A percentile compares a stretch with the other conserved stretches of the same genome.
These are phyloP conservation scores for Eupristina koningsbergeri DNA, from an alignment of 1,140 invertebrate species.

Conservation along the genomic window DNA sequence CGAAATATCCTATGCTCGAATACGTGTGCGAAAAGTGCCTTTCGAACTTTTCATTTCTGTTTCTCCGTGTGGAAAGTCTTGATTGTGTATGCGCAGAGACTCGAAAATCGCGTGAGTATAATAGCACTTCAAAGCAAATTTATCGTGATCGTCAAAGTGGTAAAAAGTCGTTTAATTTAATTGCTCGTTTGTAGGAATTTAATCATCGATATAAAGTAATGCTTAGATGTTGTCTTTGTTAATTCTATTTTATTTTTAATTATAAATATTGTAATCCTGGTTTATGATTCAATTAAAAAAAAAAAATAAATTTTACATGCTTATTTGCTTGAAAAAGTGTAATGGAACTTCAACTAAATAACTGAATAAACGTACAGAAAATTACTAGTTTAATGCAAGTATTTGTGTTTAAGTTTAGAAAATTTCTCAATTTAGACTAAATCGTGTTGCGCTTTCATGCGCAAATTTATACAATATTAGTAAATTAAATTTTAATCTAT, in stretches of 20 bases:
- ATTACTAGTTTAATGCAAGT: too few relatives aligned
- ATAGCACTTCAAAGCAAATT: not conserved
- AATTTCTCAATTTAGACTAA: too few relatives aligned
- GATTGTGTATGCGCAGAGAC: not conserved
- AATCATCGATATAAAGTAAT: not conserved
- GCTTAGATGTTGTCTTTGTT: not conserved
- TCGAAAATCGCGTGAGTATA: slow-evolving; percentile 3
- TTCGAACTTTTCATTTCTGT: slow-evolving; percentile 3
- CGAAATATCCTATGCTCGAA: not conserved
- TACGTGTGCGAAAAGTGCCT: not conserved
- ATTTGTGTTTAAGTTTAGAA: too few relatives aligned
- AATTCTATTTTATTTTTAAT: not conserved
- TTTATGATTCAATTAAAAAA: not conserved
- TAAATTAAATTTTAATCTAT: too few relatives aligned
- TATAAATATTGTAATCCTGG: not conserved
- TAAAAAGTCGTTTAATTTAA: slow-evolving; percentile 10
- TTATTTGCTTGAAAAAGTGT: too few relatives aligned
- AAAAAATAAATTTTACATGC: not conserved
- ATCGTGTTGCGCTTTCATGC: too few relatives aligned
- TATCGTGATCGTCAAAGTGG: not conserved
- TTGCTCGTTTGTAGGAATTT: not conserved
- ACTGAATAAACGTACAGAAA: too few relatives aligned
- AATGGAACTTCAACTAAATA: too few relatives aligned
- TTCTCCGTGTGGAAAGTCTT: not conserved
- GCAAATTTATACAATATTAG: too few relatives aligned